These are phyloP conservation scores for Orchesella cincta DNA, from an alignment of 1,140 invertebrate genomes.

Conservation along the genomic window DNA sequence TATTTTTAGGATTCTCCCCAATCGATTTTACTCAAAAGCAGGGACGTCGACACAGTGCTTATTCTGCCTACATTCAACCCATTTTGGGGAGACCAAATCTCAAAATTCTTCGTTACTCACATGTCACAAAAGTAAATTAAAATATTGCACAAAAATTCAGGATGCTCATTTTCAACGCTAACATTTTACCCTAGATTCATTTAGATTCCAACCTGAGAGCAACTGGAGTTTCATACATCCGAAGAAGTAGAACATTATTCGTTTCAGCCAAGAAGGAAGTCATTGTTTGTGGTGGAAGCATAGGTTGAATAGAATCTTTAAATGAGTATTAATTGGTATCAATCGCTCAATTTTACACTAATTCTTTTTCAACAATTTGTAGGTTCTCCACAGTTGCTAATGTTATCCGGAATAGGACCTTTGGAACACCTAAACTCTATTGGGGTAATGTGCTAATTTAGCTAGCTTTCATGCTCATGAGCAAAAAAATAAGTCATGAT, in stretches of 20 bases:
- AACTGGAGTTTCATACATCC: not conserved
- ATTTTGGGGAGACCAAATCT: not conserved
- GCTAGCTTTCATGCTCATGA: not conserved
- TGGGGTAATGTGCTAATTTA: not conserved
- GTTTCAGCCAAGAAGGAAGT: not conserved
- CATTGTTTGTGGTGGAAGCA: not conserved
- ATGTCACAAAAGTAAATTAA: no score
- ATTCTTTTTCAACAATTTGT: no score
- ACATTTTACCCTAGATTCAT: not conserved
- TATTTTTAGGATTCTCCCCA: not conserved
- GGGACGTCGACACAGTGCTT: not conserved
- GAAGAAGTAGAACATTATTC: not conserved
- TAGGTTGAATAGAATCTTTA: not conserved
- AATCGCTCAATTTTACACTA: no score
- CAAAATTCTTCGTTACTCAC: not conserved
- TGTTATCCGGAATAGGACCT: not conserved
- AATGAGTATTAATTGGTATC: no score
- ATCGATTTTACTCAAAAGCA: not conserved
- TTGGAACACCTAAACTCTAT: not conserved
- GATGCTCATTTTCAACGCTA: not conserved
- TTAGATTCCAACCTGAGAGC: not conserved
- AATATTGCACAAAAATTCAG: not conserved
- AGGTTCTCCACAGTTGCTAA: constrained; percentile 55
- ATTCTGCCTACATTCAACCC: not conserved
- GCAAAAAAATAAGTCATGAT: not conserved